Evolutionary conservation across 2,113 vertebrate species (phyloP).

Genomic region (Chauna torquata): DNA sequence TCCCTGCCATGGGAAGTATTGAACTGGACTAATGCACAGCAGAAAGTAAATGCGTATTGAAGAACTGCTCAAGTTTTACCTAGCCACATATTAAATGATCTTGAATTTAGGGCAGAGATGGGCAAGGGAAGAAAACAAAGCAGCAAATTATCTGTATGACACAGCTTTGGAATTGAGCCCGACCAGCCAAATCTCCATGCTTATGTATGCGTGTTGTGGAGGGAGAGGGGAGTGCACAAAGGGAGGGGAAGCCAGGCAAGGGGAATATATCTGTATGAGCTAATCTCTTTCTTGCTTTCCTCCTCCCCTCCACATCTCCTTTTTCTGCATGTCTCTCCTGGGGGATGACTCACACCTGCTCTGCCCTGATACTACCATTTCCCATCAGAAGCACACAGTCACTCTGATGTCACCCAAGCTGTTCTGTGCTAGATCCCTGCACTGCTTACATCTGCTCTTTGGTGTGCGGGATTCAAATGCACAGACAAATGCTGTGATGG

Average conservation of each 20-base stretch:
- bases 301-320: constrained; percentile 33
- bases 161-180: neutral
- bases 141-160: constrained; percentile 3
- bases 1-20: neutral
- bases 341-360: constrained; percentile 80
- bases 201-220: neutral
- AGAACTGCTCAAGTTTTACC: constrained; percentile 41
- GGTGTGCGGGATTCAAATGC: constrained; percentile 30
- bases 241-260: neutral
- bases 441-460: constrained; percentile 72
- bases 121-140: constrained; percentile 42
- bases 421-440: constrained; percentile 74
- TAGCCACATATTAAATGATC: constrained; percentile 49
- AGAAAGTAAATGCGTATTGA: constrained; percentile 45
- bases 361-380: constrained; percentile 72
- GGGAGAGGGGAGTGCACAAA: neutral
- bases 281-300: constrained; percentile 65
- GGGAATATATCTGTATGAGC: constrained; percentile 53
- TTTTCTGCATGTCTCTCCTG: constrained; percentile 57
- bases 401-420: constrained; percentile 78
- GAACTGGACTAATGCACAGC: constrained; percentile 43
- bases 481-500: neutral
- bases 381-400: constrained; percentile 71
- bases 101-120: constrained; percentile 47
- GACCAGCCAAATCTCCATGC: neutral